phyloP scores from a whole-genome alignment of 2,797 vertebrate species.

The Avahi laniger region DNA sequence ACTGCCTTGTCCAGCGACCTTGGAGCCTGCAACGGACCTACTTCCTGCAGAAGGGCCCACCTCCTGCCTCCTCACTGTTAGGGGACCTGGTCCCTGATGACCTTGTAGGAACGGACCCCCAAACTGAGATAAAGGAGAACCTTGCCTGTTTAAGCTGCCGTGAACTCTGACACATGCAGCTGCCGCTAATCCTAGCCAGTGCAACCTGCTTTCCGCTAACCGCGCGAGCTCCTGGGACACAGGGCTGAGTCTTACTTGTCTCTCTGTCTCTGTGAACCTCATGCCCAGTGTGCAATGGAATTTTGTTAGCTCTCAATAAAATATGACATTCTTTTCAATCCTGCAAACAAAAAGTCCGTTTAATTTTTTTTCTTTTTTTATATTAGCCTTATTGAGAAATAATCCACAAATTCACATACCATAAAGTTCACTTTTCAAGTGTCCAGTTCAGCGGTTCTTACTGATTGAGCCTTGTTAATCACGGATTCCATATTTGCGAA shows the following conservation, averaged over 20 bases:
- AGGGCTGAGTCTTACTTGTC: accelerated
- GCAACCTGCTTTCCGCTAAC: accelerated
- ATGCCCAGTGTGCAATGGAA: accelerated
- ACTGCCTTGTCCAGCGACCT: accelerated
- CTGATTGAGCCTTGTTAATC: neutral
- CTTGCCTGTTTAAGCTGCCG: neutral
- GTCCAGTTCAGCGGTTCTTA: neutral
- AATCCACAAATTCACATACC: neutral
- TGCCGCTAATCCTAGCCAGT: neutral
- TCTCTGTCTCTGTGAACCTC: accelerated
- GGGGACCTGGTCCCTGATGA: accelerated
- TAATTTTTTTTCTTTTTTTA: neutral
- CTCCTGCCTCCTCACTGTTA: neutral
- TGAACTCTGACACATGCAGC: accelerated
- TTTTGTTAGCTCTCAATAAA: accelerated
- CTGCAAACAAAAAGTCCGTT: neutral
- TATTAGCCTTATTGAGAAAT: neutral
- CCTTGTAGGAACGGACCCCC: accelerated
- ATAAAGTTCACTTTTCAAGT: neutral
- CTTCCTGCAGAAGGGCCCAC: neutral
- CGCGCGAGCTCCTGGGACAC: accelerated
- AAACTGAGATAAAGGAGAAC: neutral
- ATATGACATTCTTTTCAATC: neutral
- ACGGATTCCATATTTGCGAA: neutral
- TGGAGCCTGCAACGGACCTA: accelerated